phyloP scores from a whole-genome alignment of 2,797 vertebrate genomes.

The Dromococcyx pavoninus region DNA sequence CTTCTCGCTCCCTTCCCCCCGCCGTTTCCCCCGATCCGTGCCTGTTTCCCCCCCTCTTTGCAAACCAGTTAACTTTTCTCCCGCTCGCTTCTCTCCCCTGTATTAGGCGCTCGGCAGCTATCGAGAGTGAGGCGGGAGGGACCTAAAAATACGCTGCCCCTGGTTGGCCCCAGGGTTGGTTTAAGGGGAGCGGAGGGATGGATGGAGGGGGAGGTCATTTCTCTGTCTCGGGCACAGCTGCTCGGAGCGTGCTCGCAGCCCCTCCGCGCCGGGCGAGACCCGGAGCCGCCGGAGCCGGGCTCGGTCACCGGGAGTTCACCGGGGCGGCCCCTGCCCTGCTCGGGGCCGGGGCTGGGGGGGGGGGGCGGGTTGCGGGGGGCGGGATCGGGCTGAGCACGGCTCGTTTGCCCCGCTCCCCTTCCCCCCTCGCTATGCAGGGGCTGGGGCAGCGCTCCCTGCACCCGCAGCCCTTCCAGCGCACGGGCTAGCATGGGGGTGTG shows the following conservation, averaged over 20 bases:
- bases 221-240: conserved; percentile 5
- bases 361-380: conserved; percentile 38
- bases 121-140: conserved; percentile 49
- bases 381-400: conserved; percentile 89
- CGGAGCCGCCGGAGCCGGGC: conserved; percentile 80
- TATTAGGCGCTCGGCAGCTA: conserved; percentile 62
- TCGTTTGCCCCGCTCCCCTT: conserved; percentile 72
- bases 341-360: conserved; percentile 73
- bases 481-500: neutral
- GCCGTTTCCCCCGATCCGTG: no score
- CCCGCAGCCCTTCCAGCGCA: neutral
- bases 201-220: conserved; percentile 65
- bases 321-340: conserved; percentile 78
- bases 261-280: conserved; percentile 76
- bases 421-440: conserved; percentile 27
- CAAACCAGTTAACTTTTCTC: no score
- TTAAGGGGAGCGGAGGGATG: conserved; percentile 58
- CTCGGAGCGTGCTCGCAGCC: conserved; percentile 46
- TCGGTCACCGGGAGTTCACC: conserved; percentile 98
- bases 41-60: no score
- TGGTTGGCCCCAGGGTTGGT: conserved; percentile 67
- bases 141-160: conserved; percentile 76
- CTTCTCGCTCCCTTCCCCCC: neutral
- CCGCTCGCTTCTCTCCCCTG: neutral
- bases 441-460: neutral